These are phyloP conservation scores for Festucalex cinctus DNA, from an alignment of 2,113 vertebrate genomes.

Conservation along the genomic window DNA sequence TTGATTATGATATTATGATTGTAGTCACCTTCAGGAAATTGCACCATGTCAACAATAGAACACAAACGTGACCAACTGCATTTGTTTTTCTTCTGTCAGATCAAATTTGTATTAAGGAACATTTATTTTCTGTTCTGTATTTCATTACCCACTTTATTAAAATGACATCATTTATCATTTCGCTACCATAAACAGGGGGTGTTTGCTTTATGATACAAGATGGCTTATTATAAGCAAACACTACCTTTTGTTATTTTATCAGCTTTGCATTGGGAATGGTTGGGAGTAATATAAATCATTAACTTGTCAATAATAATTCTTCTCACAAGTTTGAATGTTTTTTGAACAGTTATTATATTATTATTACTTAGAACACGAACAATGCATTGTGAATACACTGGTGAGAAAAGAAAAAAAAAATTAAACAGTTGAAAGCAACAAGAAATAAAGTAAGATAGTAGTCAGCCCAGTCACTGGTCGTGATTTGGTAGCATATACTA, in stretches of 20 bases:
- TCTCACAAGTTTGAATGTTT: neutral
- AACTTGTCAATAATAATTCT: neutral
- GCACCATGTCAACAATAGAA: slow-evolving; percentile 10
- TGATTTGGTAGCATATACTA: too few species aligned
- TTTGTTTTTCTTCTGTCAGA: slow-evolving; percentile 6
- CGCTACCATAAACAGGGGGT: neutral
- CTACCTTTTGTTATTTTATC: neutral
- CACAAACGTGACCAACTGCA: slow-evolving; percentile 26
- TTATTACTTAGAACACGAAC: too few species aligned
- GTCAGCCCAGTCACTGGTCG: too few species aligned
- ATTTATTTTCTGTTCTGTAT: neutral
- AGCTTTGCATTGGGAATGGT: neutral
- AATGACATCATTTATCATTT: slow-evolving; percentile 20
- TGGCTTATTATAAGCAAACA: neutral
- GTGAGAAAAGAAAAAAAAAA: too few species aligned
- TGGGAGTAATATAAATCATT: neutral
- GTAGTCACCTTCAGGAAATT: slow-evolving; percentile 44
- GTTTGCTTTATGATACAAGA: slow-evolving; percentile 22
- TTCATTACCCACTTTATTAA: slow-evolving; percentile 15
- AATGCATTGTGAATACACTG: too few species aligned
- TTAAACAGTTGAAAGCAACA: too few species aligned
- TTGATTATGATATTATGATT: slow-evolving; percentile 25
- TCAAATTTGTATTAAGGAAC: neutral
- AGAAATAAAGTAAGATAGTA: too few species aligned
- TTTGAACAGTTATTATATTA: neutral